Evolutionary conservation across 2,888 invertebrate species (phyloP).

Genomic region (Yponomeuta evonymella): DNA sequence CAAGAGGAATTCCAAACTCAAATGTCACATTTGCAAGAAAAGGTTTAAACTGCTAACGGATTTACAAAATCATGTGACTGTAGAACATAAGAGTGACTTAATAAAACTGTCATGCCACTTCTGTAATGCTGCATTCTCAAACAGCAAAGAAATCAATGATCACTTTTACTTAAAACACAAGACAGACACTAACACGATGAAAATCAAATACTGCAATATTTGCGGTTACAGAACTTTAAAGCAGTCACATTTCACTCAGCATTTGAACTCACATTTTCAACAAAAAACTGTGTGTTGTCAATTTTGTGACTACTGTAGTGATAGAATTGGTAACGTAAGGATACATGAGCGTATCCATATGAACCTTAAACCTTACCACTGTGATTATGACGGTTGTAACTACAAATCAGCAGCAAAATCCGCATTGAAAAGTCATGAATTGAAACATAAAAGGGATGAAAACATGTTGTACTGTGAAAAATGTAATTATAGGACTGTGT

Average conservation of each 20-base stretch:
- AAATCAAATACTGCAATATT: constrained; percentile 26
- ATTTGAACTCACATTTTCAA: constrained; percentile 29
- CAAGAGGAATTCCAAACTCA: constrained; percentile 27
- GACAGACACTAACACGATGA: constrained; percentile 1
- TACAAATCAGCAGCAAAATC: constrained; percentile 32
- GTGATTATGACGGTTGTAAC: constrained; percentile 28
- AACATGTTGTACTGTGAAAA: constrained; percentile 43
- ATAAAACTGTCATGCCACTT: constrained; percentile 27
- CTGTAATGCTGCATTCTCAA: constrained; percentile 31
- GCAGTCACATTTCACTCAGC: constrained; percentile 34
- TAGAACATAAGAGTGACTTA: constrained; percentile 23
- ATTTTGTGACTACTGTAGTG: constrained; percentile 34
- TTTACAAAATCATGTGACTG: constrained; percentile 29
- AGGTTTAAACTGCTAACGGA: constrained; percentile 24
- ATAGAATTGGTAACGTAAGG: constrained; percentile 34
- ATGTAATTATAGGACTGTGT: constrained; percentile 44
- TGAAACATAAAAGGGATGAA: constrained; percentile 36
- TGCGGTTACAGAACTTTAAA: constrained; percentile 37
- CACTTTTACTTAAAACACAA: constrained; percentile 25
- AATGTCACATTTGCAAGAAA: constrained; percentile 35
- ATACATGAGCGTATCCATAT: constrained; percentile 38
- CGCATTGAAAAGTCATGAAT: constrained; percentile 36
- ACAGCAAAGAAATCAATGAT: constrained; percentile 22
- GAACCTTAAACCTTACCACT: constrained; percentile 29
- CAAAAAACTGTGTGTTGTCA: constrained; percentile 29